These are phyloP conservation scores for Syngnathus typhle DNA, from an alignment of 2,113 vertebrate species.

Conservation along the genomic window DNA sequence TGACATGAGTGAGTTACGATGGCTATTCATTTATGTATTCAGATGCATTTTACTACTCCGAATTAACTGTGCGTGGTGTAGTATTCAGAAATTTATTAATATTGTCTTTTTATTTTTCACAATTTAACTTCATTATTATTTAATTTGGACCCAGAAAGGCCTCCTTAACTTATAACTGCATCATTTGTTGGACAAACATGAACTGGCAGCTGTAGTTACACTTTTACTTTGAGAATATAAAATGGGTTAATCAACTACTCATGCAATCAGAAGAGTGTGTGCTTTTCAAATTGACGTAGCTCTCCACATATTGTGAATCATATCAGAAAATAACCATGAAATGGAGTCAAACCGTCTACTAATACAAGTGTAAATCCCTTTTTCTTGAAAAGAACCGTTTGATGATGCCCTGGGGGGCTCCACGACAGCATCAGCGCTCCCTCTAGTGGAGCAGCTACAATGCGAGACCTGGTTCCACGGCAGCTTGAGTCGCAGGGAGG, in stretches of 20 bases:
- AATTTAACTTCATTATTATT: no score
- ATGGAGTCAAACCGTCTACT: background rate
- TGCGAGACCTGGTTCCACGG: conserved; percentile 92
- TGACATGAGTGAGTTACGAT: conserved; percentile 84
- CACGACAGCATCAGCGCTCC: conserved; percentile 61
- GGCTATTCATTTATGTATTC: no score
- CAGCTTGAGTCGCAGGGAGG: conserved; percentile 83
- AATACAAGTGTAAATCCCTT: background rate
- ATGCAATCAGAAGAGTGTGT: conserved; percentile 14
- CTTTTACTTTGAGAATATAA: conserved; percentile 12
- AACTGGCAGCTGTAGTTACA: background rate
- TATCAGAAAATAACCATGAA: background rate
- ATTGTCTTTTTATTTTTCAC: no score
- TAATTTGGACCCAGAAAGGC: no score
- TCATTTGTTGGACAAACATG: background rate
- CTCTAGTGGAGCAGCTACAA: conserved; percentile 88
- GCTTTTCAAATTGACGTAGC: background rate
- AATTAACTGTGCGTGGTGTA: no score
- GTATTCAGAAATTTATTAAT: no score
- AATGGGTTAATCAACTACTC: conserved; percentile 16
- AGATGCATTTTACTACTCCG: no score
- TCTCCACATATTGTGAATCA: background rate
- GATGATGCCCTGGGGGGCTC: conserved; percentile 82
- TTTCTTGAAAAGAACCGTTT: conserved; percentile 79
- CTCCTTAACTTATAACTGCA: no score